These are phyloP conservation scores for Nomada flava DNA, from an alignment of 2,888 invertebrate genomes.

Conservation along the genomic window DNA sequence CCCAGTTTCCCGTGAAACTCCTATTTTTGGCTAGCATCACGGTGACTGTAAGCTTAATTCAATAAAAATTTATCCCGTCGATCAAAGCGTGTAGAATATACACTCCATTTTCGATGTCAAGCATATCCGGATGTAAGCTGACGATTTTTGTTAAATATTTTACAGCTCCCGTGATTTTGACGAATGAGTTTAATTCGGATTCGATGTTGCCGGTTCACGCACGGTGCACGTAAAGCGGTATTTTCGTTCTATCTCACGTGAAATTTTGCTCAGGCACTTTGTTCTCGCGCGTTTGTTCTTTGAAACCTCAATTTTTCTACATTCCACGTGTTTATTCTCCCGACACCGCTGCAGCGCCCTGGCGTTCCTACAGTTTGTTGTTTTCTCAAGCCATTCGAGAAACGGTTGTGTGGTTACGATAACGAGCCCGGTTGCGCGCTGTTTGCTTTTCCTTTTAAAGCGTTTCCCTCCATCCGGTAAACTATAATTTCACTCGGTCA, in stretches of 20 bases:
- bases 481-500: conserved; percentile 45
- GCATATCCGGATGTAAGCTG: neutral
- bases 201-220: conserved; percentile 2
- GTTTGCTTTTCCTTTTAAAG: conserved; percentile 39
- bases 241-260: conserved; percentile 19
- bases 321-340: conserved; percentile 28
- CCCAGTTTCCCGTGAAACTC: neutral
- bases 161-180: conserved; percentile 8
- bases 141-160: conserved; percentile 2
- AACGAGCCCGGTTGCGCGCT: conserved; percentile 41
- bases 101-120: conserved; percentile 11
- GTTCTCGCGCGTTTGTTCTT: neutral
- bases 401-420: conserved; percentile 54
- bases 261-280: conserved; percentile 6
- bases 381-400: conserved; percentile 45
- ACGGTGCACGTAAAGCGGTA: neutral
- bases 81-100: neutral
- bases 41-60: neutral
- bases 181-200: conserved; percentile 32
- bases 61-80: conserved; percentile 7
- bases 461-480: neutral
- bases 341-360: neutral
- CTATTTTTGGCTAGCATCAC: neutral
- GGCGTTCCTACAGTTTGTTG: conserved; percentile 16
- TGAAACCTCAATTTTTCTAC: conserved; percentile 30